phyloP scores from a whole-genome alignment of 2,113 vertebrate species.

The Crotalus horridus region DNA sequence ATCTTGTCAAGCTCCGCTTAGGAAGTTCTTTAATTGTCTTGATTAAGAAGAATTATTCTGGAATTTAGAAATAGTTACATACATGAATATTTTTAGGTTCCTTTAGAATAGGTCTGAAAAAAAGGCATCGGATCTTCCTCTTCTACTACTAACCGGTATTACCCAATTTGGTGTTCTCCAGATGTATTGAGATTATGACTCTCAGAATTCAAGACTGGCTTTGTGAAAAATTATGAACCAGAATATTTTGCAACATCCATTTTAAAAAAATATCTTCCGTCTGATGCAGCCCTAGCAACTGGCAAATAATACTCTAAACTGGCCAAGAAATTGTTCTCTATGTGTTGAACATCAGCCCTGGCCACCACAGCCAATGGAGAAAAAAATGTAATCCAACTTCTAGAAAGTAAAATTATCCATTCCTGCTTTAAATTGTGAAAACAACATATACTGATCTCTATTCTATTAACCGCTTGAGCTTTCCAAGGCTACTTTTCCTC shows the following conservation, averaged over 20 bases:
- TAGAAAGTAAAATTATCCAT: background rate
- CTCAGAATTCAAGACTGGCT: background rate
- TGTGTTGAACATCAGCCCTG: background rate
- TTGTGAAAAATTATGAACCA: background rate
- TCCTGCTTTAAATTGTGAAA: background rate
- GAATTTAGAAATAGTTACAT: background rate
- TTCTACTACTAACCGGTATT: background rate
- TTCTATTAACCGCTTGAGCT: background rate
- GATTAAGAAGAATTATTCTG: background rate
- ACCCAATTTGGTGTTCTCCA: background rate
- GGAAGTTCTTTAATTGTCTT: conserved; percentile 8
- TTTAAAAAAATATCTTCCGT: background rate
- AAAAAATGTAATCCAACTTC: background rate
- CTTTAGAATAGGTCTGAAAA: background rate
- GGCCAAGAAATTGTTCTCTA: background rate
- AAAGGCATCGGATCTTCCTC: background rate
- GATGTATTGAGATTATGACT: background rate
- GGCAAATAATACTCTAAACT: background rate
- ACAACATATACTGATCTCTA: background rate
- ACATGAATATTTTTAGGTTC: background rate
- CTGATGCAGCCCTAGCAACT: background rate
- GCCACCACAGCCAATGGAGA: background rate
- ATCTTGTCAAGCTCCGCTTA: background rate
- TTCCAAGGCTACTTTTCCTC: background rate
- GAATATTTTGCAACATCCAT: background rate